Evolutionary conservation across 1,140 invertebrate species (phyloP).

Genomic region (Drosophila persimilis): DNA sequence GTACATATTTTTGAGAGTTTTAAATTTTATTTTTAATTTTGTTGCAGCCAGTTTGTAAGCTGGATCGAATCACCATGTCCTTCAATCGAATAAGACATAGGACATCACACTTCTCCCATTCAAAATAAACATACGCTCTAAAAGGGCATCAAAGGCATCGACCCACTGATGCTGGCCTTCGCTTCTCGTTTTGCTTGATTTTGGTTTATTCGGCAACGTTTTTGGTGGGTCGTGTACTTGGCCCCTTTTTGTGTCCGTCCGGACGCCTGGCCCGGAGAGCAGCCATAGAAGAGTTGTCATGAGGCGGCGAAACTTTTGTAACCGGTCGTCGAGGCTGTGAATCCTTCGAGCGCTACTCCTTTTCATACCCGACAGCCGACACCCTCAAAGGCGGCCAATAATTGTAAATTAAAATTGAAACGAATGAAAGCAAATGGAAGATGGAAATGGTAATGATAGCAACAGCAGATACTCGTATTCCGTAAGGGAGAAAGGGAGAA

Average conservation of each 20-base stretch:
- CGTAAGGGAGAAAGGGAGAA: constrained; percentile 18
- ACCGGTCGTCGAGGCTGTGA: constrained; percentile 26
- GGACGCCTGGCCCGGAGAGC: constrained; percentile 15
- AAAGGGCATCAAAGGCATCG: constrained; percentile 2
- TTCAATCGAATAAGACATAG: no score
- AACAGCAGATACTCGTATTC: constrained; percentile 1
- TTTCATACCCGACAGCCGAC: constrained; percentile 13
- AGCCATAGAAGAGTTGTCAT: constrained; percentile 35
- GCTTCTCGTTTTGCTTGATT: background rate
- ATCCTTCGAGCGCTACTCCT: constrained; percentile 35
- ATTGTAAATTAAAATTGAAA: constrained; percentile 81
- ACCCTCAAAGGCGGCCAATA: constrained; percentile 57
- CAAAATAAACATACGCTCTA: background rate
- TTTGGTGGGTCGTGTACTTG: constrained; percentile 59
- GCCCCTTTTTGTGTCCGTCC: constrained; percentile 28
- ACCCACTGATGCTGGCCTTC: background rate
- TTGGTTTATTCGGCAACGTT: constrained; percentile 14
- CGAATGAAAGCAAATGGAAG: constrained; percentile 47
- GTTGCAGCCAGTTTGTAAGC: no score
- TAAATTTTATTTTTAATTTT: no score
- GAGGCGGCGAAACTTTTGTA: constrained; percentile 25
- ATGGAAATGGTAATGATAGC: constrained; percentile 8
- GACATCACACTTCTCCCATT: no score
- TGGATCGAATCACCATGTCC: no score
- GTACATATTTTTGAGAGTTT: no score